Percentiles rank a stretch among this genome's conserved stretches.
phyloP scores from a whole-genome alignment of 2,797 vertebrate species.

The Ctenosaura bakeri region DNA sequence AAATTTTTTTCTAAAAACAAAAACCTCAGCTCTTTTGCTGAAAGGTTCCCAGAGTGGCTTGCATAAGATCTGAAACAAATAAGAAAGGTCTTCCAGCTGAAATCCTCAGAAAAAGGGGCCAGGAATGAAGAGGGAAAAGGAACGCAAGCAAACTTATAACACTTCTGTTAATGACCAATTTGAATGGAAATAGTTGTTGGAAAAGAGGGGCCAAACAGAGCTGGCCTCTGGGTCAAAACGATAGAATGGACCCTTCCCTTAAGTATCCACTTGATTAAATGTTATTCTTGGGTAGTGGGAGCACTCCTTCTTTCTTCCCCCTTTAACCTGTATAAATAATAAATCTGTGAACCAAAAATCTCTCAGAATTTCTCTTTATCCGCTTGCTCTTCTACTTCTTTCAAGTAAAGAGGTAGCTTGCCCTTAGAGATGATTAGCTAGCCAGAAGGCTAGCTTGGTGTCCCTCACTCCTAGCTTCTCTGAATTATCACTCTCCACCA shows the following conservation, averaged over 20 bases:
- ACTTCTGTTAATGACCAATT: background rate
- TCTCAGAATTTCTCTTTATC: background rate
- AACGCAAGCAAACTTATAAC: background rate
- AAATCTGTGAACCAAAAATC: background rate
- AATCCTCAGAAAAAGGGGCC: too few relatives aligned
- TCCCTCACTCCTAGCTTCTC: too few relatives aligned
- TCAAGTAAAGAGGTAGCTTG: too few relatives aligned
- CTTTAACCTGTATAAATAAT: background rate
- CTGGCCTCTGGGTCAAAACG: background rate
- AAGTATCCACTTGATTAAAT: background rate
- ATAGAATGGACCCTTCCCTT: background rate
- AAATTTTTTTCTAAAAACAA: too few relatives aligned
- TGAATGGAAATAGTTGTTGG: background rate
- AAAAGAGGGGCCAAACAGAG: background rate
- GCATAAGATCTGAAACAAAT: too few relatives aligned
- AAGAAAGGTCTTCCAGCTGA: background rate
- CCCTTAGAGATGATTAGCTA: too few relatives aligned
- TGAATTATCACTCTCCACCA: too few relatives aligned
- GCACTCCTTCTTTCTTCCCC: background rate
- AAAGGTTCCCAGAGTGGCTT: background rate
- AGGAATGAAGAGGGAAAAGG: background rate
- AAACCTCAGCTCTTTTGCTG: background rate
- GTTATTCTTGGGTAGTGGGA: background rate
- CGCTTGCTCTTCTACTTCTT: background rate
- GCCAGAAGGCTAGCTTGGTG: too few relatives aligned